Evolutionary conservation across 2,888 invertebrate species (phyloP).

Genomic region (Mythimna lalbum): DNA sequence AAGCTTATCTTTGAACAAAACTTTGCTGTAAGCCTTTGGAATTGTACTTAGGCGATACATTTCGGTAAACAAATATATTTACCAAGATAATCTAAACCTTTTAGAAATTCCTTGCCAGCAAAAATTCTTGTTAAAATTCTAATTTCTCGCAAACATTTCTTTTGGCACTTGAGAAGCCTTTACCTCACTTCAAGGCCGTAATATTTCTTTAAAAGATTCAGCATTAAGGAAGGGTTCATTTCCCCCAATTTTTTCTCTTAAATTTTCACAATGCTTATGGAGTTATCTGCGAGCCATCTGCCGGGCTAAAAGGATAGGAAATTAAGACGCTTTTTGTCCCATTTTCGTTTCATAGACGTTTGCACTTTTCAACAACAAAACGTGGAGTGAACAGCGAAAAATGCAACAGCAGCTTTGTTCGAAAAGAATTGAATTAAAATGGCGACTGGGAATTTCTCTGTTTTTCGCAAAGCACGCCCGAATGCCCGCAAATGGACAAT

Average conservation of each 20-base stretch:
- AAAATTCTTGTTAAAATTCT: conserved; percentile 60
- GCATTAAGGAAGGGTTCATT: conserved; percentile 60
- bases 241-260: conserved; percentile 52
- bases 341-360: conserved; percentile 83
- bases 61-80: conserved; percentile 54
- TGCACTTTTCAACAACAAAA: conserved; percentile 81
- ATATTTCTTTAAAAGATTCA: conserved; percentile 54
- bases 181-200: conserved; percentile 53
- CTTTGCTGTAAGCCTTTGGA: conserved; percentile 28
- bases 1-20: conserved; percentile 41
- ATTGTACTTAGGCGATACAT: conserved; percentile 37
- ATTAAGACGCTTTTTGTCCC: conserved; percentile 81
- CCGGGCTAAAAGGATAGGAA: conserved; percentile 77
- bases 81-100: conserved; percentile 50
- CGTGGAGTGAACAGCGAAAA: conserved; percentile 76
- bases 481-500: conserved; percentile 88
- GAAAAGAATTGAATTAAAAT: conserved; percentile 88
- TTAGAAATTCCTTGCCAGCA: conserved; percentile 37
- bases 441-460: conserved; percentile 81
- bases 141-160: conserved; percentile 59
- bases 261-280: conserved; percentile 57
- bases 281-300: conserved; percentile 67
- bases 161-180: conserved; percentile 46
- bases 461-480: conserved; percentile 84
- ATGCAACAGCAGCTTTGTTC: conserved; percentile 85